Evolutionary conservation across 2,888 invertebrate species (phyloP), one percentile per base, ranked within the genome.

Genomic region (Diploptera punctata): DNA sequence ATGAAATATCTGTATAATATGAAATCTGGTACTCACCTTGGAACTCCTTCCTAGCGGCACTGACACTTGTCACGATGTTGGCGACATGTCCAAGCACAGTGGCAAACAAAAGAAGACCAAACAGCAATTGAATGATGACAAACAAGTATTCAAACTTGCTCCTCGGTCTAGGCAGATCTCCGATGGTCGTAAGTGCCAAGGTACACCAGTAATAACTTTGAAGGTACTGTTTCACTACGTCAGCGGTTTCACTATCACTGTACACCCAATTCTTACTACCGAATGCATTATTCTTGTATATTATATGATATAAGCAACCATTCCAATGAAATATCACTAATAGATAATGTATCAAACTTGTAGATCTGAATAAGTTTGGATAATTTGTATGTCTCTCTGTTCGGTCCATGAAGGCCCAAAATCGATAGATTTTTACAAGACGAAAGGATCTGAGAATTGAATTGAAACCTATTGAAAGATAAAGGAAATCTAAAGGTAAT

Each of bases 261-360:
- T 93, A 93, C 84, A 94, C 94, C 95, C 95, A 95, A 85, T 94
- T 93, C 85, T 93, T 93, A 85, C 94, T 94, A 81, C 95, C 95
- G 85, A 96, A 96, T 79, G 95, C 95, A 86, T 95, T 93, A 87
- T 95, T 95, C 87, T 95, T 95, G 88, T 94, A 92, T 83, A 97
- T 95, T 84, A 98, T 93, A 88, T 97, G 95, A 87, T 97, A 98
- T 84, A 99, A 89, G 87, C 98, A 99, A 82, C 98, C 98, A 86
- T 99, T 99, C 98, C 98, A 99, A 89, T 99, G 99, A 87, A 98
- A 98, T 85, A 98, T 95, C 86, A 97, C 97, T 86, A 98, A 88
- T 82, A 98, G 90, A 88, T 97, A 97, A 88, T 98, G 97, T 85
- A 95, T 93, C 84, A 95, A 89, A 84, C 94, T 94, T 80, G 93